Evolutionary conservation across 1,140 invertebrate genomes (phyloP).

Genomic region (Apolygus lucorum): DNA sequence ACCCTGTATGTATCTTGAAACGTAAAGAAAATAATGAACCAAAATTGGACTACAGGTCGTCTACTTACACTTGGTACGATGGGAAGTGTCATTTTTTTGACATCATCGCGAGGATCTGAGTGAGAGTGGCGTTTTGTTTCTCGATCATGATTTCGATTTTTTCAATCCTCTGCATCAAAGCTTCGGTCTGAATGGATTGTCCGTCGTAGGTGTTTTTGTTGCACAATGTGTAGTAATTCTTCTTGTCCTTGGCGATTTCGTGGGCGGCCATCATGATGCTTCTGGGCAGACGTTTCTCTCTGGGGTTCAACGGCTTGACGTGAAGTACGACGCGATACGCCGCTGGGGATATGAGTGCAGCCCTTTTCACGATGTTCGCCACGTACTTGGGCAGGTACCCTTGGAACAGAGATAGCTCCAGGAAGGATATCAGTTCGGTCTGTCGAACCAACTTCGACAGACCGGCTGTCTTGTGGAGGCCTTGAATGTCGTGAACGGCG

Average conservation of each 20-base stretch:
- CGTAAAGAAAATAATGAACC: too few species aligned
- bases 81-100: slow-evolving; percentile 3
- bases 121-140: neutral
- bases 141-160: neutral
- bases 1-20: too few species aligned
- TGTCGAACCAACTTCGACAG: slow-evolving; percentile 65
- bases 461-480: slow-evolving; percentile 64
- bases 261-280: slow-evolving; percentile 66
- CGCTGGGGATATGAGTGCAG: slow-evolving; percentile 62
- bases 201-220: neutral
- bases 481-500: slow-evolving; percentile 70
- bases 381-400: slow-evolving; percentile 58
- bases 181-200: neutral
- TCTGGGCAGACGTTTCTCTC: slow-evolving; percentile 63
- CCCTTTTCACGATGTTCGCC: slow-evolving; percentile 59
- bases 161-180: slow-evolving; percentile 1
- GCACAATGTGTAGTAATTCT: slow-evolving; percentile 12
- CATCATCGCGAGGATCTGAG: neutral
- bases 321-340: slow-evolving; percentile 66
- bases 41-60: too few species aligned
- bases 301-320: slow-evolving; percentile 67
- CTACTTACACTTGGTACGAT: too few species aligned
- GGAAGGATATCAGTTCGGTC: slow-evolving; percentile 64
- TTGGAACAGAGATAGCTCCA: slow-evolving; percentile 59
- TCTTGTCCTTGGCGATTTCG: slow-evolving; percentile 55